Evolutionary conservation across 2,113 vertebrate genomes (phyloP), one percentile per base, ranked within the genome.

Genomic region (Balaeniceps rex): DNA sequence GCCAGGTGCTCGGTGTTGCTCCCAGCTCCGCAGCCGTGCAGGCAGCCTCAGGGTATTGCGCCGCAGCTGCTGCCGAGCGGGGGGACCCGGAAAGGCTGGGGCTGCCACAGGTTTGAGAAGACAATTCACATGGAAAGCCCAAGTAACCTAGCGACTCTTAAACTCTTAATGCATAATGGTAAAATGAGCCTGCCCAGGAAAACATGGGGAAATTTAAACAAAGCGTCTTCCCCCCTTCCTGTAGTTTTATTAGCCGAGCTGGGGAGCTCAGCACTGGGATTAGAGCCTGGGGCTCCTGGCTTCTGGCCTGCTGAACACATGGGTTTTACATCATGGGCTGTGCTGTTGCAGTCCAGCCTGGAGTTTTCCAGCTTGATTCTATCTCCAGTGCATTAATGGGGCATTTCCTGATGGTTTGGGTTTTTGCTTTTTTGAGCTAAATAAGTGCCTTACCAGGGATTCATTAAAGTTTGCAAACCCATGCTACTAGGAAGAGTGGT

Each of bases 241-340:
- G 66, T 52, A 51, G 26, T 84, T 89, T 21, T 55, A 11, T 76
- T 55, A 34, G 63, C 36, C 46, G 46, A 44, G 26, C 60, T 74
- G 29, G 6, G 7, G 55, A 83, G 44, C 87, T 96, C 91, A 83
- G 69, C 31, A 17, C 81, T 94, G 85, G 78, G 81, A 94, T 84
- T 36, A 82, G 47, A 93, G 92, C 94, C 92, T 71, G 83, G 40
- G 44, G 69, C 77, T 97, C 57, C 74, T 93, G 95, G 97, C 85
- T 63, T 22, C 83, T 85, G 46, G 91, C 91, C 93, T 52, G 80
- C 80, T 57, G 19, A 93, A 87, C 88, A 94, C 81, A 84, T 87
- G 72, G 80, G n/a, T 49, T 97, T 96, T 89, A 77, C 74, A 95
- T 96, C 89, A 83, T 0, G 6, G 40, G 34, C 84, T 83, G 28